Conservation (phyloP, 2,797 vertebrate genomes). For the Cyprinella venusta region DNA sequence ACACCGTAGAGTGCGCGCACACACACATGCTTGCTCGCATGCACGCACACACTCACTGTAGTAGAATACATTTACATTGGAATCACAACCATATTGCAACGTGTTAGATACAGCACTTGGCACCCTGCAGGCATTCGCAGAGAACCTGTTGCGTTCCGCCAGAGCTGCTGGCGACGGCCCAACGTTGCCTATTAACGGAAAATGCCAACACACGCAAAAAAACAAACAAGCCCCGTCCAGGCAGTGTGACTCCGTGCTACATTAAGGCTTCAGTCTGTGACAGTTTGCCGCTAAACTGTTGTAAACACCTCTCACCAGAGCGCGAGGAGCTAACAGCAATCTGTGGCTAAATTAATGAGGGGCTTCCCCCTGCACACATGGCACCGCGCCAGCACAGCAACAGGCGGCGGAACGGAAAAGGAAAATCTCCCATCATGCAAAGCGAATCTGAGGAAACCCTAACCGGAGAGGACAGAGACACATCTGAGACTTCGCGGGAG, state of each 20-base stretch:
- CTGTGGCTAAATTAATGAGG: conserved; percentile 81
- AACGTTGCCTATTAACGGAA: conserved; percentile 70
- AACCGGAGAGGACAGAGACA: conserved; percentile 65
- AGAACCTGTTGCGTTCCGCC: conserved; percentile 63
- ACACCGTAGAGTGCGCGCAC: conserved; percentile 4
- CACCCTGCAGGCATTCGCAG: conserved; percentile 60
- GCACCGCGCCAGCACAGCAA: conserved; percentile 84
- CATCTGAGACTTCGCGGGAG: background rate
- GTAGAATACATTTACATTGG: conserved; percentile 80
- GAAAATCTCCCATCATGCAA: conserved; percentile 41
- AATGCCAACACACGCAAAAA: conserved; percentile 68
- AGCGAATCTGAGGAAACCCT: conserved; percentile 40
- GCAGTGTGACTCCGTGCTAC: conserved; percentile 65
- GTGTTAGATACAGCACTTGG: conserved; percentile 69
- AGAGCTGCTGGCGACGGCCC: conserved; percentile 59
- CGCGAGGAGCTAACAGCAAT: conserved; percentile 75
- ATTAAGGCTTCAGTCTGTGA: conserved; percentile 76
- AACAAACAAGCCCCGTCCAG: conserved; percentile 65
- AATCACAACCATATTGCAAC: conserved; percentile 87
- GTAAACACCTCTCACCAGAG: conserved; percentile 74
- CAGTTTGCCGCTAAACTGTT: conserved; percentile 76
- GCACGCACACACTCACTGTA: conserved; percentile 59
- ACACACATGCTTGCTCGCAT: background rate
- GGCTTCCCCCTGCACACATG: conserved; percentile 66
- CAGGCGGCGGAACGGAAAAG: conserved; percentile 61